Evolutionary conservation across 2,888 invertebrate genomes (phyloP).

Genomic region (Lochmaea crataegi): DNA sequence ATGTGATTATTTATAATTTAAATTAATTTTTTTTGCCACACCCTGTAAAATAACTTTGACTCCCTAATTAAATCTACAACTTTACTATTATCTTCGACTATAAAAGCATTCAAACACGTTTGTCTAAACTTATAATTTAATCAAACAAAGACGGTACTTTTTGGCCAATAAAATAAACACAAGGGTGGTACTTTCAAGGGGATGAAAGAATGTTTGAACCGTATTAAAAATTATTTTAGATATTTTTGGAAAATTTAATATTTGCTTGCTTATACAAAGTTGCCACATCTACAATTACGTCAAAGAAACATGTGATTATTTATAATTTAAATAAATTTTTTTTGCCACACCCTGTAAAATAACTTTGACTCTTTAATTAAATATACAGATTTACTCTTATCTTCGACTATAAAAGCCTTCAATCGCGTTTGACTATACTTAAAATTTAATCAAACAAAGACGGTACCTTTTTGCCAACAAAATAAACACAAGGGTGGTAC

Average conservation of each 20-base stretch:
- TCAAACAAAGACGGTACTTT: conserved; percentile 8
- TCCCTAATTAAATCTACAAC: neutral
- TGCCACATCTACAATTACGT: too few relatives aligned
- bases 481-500: neutral
- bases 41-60: neutral
- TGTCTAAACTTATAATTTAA: neutral
- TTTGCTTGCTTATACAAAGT: too few relatives aligned
- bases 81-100: neutral
- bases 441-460: conserved; percentile 8
- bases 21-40: neutral
- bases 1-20: neutral
- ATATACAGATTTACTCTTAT: neutral
- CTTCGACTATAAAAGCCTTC: neutral
- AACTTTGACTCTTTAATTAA: too few relatives aligned
- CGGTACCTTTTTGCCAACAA: neutral
- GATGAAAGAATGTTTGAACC: neutral
- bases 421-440: conserved; percentile 4
- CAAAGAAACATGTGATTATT: too few relatives aligned
- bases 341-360: neutral
- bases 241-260: too few relatives aligned
- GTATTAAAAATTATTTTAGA: too few relatives aligned
- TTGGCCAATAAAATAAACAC: neutral
- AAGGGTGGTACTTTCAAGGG: neutral
- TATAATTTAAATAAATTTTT: neutral
- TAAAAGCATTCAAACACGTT: conserved; percentile 10